Evolutionary conservation across 2,797 vertebrate species (phyloP).

Genomic region (Cetoscarus ocellatus): DNA sequence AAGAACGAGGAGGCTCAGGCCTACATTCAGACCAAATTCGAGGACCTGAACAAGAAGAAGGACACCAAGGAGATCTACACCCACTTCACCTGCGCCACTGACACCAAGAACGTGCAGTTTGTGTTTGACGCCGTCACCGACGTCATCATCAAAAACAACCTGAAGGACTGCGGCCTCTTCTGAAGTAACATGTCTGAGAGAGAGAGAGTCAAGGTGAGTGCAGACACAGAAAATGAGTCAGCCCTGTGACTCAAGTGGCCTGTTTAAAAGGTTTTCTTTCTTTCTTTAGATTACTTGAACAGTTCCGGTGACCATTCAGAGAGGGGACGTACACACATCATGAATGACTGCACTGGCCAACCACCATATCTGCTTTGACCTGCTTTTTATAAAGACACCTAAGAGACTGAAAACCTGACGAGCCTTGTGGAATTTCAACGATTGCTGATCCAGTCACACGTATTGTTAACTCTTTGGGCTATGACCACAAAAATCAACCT

Average conservation of each 20-base stretch:
- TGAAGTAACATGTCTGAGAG: conserved; percentile 65
- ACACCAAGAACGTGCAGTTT: conserved; percentile 99
- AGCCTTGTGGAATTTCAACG: conserved; percentile 74
- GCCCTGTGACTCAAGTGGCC: not conserved
- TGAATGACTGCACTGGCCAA: conserved; percentile 85
- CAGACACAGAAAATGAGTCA: not conserved
- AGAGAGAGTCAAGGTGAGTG: conserved; percentile 66
- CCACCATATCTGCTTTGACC: conserved; percentile 86
- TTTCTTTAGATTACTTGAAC: conserved; percentile 87
- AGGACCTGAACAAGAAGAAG: conserved; percentile 99
- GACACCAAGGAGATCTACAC: conserved; percentile 99
- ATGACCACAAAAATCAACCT: conserved; percentile 82
- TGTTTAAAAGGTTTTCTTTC: conserved; percentile 4
- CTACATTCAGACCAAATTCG: conserved; percentile 98
- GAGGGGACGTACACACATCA: conserved; percentile 65
- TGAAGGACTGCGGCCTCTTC: conserved; percentile 99
- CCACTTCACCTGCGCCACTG: conserved; percentile 98
- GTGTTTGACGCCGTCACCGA: conserved; percentile 98
- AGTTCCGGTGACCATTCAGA: conserved; percentile 80
- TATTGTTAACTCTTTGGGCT: conserved; percentile 81
- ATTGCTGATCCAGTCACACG: conserved; percentile 73
- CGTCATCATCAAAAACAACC: conserved; percentile 99
- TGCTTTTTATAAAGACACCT: conserved; percentile 83
- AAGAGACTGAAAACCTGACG: conserved; percentile 79
- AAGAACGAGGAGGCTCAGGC: conserved; percentile 93